Conservation (phyloP, 2,113 vertebrate genomes). For the Cromileptes altivelis region DNA sequence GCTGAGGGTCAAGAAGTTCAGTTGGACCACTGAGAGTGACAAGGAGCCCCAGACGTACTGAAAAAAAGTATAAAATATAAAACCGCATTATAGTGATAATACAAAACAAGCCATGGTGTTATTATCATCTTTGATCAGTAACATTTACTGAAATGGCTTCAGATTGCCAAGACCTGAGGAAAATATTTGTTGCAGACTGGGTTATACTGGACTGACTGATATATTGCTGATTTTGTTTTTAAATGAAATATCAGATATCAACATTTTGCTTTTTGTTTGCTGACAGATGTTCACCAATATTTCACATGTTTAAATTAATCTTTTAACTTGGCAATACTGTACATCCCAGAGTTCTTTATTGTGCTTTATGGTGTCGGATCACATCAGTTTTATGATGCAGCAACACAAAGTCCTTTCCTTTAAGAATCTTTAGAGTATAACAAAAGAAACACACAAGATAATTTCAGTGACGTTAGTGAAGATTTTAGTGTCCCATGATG, state of each 20-base stretch:
- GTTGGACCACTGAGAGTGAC: conserved; percentile 51
- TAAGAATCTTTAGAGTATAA: neutral
- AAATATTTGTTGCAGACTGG: neutral
- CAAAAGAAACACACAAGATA: neutral
- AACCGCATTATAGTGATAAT: neutral
- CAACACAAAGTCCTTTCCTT: neutral
- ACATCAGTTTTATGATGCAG: neutral
- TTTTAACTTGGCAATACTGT: neutral
- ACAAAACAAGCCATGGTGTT: neutral
- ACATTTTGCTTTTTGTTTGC: neutral
- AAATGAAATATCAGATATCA: neutral
- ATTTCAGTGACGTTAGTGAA: neutral
- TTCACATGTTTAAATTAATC: neutral
- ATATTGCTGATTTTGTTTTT: neutral
- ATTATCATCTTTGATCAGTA: neutral
- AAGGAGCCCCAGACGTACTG: conserved; percentile 59
- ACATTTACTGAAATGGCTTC: neutral
- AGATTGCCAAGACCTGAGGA: neutral
- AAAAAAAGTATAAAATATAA: neutral
- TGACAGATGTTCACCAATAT: neutral
- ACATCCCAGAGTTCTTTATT: neutral
- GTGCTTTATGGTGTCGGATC: neutral
- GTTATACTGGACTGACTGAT: neutral
- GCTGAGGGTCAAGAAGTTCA: conserved; percentile 49
- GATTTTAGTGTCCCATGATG: neutral